These are phyloP conservation scores for Heliconius eleuchia DNA, from an alignment of 1,140 invertebrate genomes.

Conservation along the genomic window DNA sequence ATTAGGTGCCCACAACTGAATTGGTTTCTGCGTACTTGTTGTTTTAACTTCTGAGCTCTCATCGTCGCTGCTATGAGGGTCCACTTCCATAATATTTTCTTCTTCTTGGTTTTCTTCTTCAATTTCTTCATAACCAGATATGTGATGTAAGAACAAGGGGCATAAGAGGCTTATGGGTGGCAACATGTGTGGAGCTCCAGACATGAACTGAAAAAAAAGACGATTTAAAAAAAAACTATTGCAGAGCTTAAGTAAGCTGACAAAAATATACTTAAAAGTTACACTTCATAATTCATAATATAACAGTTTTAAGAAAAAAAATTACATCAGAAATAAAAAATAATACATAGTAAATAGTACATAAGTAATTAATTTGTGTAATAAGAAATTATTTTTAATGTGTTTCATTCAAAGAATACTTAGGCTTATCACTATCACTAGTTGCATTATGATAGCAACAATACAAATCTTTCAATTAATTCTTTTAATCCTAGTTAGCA, in stretches of 20 bases:
- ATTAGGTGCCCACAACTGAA: slow-evolving; percentile 63
- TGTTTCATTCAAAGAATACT: too few relatives aligned
- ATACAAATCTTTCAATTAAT: too few relatives aligned
- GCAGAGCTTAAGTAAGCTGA: too few relatives aligned
- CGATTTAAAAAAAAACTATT: slow-evolving; percentile 24
- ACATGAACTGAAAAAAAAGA: slow-evolving; percentile 64
- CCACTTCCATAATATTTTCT: slow-evolving; percentile 47
- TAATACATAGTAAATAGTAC: too few relatives aligned
- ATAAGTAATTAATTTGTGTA: too few relatives aligned
- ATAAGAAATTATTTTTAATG: too few relatives aligned
- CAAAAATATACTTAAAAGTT: neutral
- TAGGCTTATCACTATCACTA: too few relatives aligned
- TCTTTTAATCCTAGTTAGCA: too few relatives aligned
- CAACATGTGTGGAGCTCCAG: slow-evolving; percentile 71
- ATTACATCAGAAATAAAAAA: too few relatives aligned
- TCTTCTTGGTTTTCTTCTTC: slow-evolving; percentile 47
- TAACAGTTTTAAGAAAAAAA: too few relatives aligned
- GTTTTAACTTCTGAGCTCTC: slow-evolving; percentile 50
- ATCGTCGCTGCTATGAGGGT: slow-evolving; percentile 55
- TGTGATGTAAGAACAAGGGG: slow-evolving; percentile 69
- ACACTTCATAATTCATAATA: neutral
- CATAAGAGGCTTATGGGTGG: slow-evolving; percentile 72
- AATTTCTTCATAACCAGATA: slow-evolving; percentile 57
- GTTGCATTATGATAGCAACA: too few relatives aligned
- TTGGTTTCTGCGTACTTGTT: slow-evolving; percentile 45